Evolutionary conservation across 2,113 vertebrate species (phyloP), one percentile per base, ranked within the genome.

Genomic region (Malaclemys terrapin): DNA sequence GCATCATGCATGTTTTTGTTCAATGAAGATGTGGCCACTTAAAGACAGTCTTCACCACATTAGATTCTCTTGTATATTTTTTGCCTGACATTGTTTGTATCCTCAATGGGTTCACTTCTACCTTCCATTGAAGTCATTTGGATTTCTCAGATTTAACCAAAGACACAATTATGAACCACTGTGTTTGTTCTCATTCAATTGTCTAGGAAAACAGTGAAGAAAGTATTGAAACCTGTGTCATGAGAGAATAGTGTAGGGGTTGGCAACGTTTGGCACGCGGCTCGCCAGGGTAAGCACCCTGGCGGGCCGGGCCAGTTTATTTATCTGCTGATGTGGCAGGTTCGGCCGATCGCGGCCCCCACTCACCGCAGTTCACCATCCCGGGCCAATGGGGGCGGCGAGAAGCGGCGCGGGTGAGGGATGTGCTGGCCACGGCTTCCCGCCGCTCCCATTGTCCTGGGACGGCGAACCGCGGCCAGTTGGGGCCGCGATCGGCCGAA

Each of bases 1-100:
- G 1, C 2, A 16, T 1, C 42, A 16, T 78, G 25, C 53, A 49
- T 1, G 1, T 11, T 3, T 78, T 54, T 42, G 5, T 45, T 75
- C 31, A 50, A 81, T 84, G 92, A 82, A 82, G 49, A 31, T 1
- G 9, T n/a, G 22, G 80, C 12, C 13, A 35, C 16, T 83, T 50
- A 50, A 3, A 62, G 54, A 75, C 12, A 47, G 12, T 35, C 35
- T 62, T 85, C 75, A 16, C 35, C 27, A 29, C 42, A 13, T 2
- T 27, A 1, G 19, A 83, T 85, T 82, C 0, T 52, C n/a, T 84
- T 45, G 2, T 1, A 9, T 65, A 4, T 27, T 47, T 72, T 5
- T 0, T 89, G 5, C 13, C 76, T 62, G 59, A 29, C 1, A 24
- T 57, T 80, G 42, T 75, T 38, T 82, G 42, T 65, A 42, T 59